phyloP scores from a whole-genome alignment of 2,797 vertebrate species.

The Girardinus metallicus region DNA sequence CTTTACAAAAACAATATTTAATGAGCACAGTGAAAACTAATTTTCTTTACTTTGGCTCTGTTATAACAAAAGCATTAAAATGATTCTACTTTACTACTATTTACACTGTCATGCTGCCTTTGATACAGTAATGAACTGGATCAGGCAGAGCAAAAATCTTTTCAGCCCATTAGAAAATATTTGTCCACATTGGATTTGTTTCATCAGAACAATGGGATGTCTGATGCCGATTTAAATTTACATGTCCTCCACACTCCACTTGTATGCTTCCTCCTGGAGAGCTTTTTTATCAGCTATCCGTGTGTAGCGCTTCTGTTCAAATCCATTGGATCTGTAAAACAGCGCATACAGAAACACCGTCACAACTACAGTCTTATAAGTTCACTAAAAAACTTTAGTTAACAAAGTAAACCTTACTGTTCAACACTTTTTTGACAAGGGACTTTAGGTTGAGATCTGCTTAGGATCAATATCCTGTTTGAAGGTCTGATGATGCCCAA shows the following conservation, averaged over 20 bases:
- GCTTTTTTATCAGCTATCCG: constrained; percentile 92
- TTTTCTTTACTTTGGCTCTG: constrained; percentile 18
- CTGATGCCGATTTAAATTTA: constrained; percentile 57
- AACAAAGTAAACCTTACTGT: neutral
- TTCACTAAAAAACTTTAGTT: neutral
- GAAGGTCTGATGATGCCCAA: neutral
- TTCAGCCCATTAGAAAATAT: constrained; percentile 15
- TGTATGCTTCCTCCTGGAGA: constrained; percentile 91
- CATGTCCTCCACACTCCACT: constrained; percentile 99
- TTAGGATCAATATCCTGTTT: neutral
- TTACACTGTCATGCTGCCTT: constrained; percentile 27
- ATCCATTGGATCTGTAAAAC: constrained; percentile 90
- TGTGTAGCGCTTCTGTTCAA: constrained; percentile 92
- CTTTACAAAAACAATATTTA: constrained; percentile 65
- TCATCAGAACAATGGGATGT: constrained; percentile 3
- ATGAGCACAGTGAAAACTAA: constrained; percentile 52
- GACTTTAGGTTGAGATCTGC: neutral
- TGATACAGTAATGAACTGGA: constrained; percentile 30
- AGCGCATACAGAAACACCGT: constrained; percentile 1
- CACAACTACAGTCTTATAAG: neutral
- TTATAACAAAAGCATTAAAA: constrained; percentile 43
- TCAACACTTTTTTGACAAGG: neutral
- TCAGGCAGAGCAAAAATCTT: constrained; percentile 11
- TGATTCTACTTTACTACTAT: constrained; percentile 29
- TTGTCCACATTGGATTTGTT: constrained; percentile 13